phyloP scores from a whole-genome alignment of 2,888 invertebrate genomes.

The Cantharis nigra region DNA sequence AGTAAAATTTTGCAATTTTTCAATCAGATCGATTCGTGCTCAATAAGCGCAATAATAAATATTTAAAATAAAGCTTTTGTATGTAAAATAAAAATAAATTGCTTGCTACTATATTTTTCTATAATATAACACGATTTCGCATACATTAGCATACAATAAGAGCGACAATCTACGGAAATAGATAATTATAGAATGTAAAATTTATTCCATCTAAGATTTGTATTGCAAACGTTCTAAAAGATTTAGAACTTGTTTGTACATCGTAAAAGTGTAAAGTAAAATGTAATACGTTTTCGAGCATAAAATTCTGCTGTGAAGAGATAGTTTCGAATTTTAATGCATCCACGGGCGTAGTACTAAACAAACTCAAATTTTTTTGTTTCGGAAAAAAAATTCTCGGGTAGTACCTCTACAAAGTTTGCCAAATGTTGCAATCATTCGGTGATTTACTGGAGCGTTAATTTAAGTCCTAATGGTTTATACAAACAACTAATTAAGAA shows the following conservation, averaged over 20 bases:
- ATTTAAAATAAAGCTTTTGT: not conserved
- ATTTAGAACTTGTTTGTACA: not conserved
- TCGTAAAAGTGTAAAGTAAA: not conserved
- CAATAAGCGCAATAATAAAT: not conserved
- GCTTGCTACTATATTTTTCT: not conserved
- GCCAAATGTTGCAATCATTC: not conserved
- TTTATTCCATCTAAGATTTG: not conserved
- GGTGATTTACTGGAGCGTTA: not conserved
- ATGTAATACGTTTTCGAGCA: not conserved
- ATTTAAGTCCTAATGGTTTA: not conserved
- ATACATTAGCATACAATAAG: not conserved
- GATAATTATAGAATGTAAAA: not conserved
- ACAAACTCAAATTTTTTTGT: not conserved
- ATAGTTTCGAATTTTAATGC: not conserved
- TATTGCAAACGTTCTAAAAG: not conserved
- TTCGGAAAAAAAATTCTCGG: not conserved
- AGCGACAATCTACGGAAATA: not conserved
- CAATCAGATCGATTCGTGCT: not conserved
- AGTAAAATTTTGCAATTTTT: not conserved
- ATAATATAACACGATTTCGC: not conserved
- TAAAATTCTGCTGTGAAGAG: not conserved
- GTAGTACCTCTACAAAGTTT: not conserved
- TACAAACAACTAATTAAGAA: not conserved
- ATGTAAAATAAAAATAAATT: not conserved
- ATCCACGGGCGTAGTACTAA: not conserved